Conservation (phyloP, 2,113 vertebrate species). For the Carettochelys insculpta region DNA sequence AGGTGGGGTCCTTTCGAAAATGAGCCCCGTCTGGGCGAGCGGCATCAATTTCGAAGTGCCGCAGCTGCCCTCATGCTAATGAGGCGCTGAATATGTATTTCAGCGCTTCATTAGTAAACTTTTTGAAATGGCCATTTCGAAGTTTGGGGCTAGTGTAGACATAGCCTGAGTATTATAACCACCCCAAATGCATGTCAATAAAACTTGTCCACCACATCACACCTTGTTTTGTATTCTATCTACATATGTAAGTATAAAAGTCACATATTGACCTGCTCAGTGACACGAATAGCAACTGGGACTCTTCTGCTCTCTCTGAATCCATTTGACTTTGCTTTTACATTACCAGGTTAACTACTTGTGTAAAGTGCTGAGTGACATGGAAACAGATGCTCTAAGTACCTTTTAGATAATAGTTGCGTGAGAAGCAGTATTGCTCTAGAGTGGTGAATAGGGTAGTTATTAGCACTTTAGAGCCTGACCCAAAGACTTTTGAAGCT, state of each 20-base stretch:
- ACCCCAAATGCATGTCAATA: neutral
- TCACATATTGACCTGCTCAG: neutral
- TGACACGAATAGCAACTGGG: neutral
- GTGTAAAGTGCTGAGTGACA: neutral
- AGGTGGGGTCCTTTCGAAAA: no score
- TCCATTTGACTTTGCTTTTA: neutral
- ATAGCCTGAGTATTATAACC: neutral
- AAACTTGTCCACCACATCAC: neutral
- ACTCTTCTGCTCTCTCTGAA: neutral
- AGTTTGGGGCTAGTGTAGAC: no score
- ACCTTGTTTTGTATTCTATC: neutral
- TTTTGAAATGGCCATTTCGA: no score
- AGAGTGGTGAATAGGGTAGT: neutral
- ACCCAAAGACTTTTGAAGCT: neutral
- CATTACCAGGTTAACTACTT: neutral
- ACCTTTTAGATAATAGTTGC: neutral
- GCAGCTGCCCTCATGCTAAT: no score
- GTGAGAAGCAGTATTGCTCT: neutral
- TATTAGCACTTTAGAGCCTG: neutral
- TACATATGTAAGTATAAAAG: neutral
- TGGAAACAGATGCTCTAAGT: neutral
- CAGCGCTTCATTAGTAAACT: no score
- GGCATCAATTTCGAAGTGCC: no score
- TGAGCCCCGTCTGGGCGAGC: no score
- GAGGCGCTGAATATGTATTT: no score